Evolutionary conservation across 1,140 invertebrate species (phyloP).

Genomic region (Psix sp.): DNA sequence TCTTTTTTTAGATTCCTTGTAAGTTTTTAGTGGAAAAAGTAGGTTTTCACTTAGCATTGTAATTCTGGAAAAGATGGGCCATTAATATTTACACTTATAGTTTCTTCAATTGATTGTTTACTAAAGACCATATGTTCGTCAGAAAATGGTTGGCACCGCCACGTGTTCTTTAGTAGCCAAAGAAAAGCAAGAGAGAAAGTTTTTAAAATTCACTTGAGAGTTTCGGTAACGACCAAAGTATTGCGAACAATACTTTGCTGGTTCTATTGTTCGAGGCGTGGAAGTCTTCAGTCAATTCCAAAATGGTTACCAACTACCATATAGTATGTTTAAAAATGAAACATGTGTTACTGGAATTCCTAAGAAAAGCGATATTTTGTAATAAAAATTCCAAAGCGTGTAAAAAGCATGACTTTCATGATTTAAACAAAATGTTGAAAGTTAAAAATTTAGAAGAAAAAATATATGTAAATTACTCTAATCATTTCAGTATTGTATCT

Average conservation of each 20-base stretch:
- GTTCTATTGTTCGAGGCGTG: constrained; percentile 44
- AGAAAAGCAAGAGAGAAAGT: constrained; percentile 45
- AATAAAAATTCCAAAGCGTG: too few species aligned
- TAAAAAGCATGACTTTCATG: too few species aligned
- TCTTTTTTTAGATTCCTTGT: background rate
- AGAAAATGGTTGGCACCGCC: constrained; percentile 36
- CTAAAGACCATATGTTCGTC: constrained; percentile 37
- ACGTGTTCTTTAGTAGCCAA: constrained; percentile 42
- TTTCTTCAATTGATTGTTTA: constrained; percentile 45
- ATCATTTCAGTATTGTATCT: too few species aligned
- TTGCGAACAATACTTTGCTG: constrained; percentile 43
- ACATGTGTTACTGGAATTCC: constrained; percentile 8
- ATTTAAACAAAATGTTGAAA: too few species aligned
- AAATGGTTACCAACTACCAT: constrained; percentile 36
- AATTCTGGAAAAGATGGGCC: constrained; percentile 13
- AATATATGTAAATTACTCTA: too few species aligned
- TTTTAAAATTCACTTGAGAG: constrained; percentile 41
- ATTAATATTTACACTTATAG: constrained; percentile 47
- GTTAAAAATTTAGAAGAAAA: too few species aligned
- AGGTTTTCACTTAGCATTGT: background rate
- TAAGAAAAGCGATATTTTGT: too few species aligned
- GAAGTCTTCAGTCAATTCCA: constrained; percentile 30
- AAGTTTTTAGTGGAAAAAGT: background rate
- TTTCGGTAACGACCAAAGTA: constrained; percentile 26
- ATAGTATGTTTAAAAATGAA: background rate